phyloP scores from a whole-genome alignment of 2,113 vertebrate genomes.

The Vombatus ursinus region DNA sequence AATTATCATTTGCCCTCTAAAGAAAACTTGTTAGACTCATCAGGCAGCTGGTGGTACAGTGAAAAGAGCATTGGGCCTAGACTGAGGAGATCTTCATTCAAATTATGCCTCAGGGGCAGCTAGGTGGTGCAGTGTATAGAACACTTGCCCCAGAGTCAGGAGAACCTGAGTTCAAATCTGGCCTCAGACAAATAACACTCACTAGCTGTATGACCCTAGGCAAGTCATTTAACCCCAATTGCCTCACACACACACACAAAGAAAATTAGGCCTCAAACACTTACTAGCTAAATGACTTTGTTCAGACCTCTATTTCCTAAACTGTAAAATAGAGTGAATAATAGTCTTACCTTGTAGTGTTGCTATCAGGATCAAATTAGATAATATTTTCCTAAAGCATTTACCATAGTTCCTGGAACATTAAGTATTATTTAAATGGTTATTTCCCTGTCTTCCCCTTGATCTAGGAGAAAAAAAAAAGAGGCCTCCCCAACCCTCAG shows the following conservation, averaged over 20 bases:
- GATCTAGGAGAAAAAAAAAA: not conserved
- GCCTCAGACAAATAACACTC: too few relatives aligned
- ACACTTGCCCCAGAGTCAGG: not conserved
- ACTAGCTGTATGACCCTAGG: too few relatives aligned
- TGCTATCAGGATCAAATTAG: not conserved
- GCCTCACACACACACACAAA: too few relatives aligned
- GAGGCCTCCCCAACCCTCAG: not conserved
- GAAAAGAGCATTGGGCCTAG: too few relatives aligned
- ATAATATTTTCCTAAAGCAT: not conserved
- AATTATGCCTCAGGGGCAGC: not conserved
- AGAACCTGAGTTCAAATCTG: not conserved
- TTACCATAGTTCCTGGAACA: not conserved
- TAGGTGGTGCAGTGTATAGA: not conserved
- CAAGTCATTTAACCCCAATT: too few relatives aligned
- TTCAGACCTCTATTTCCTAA: not conserved
- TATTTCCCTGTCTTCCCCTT: not conserved
- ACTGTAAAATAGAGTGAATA: not conserved
- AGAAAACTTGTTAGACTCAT: not conserved
- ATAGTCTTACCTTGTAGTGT: too few relatives aligned
- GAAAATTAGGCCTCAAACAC: not conserved
- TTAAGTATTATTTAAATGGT: not conserved
- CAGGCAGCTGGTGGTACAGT: not conserved
- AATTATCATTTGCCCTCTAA: not conserved
- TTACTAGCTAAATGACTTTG: not conserved
- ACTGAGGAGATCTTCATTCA: not conserved